Base-by-base conservation (phyloP, 2,888 invertebrate genomes). In the Hirudinaria manillensis region DNA sequence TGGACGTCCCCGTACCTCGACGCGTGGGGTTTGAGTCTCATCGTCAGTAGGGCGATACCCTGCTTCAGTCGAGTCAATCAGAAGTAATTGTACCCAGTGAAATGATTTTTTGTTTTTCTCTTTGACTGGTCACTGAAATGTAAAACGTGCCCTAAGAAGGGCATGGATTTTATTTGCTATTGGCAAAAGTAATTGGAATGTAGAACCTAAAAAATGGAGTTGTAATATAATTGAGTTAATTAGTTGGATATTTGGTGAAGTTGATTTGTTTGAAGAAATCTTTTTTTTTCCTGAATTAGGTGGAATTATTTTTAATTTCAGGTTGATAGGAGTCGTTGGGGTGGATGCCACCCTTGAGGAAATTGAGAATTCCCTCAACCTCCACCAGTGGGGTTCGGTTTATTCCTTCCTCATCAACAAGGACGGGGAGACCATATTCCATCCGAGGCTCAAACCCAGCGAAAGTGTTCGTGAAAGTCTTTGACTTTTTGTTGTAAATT, bases 1-100 rank as follows among this genome's bases (percentile, higher is more conserved):
- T 86, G 85, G 85, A 86, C 86, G 1, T 83, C 85, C 6, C 86
- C 85, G 0, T 86, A 86, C 77, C 81, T 86, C 51, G 86, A 86
- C 79, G 81, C 84, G 19, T 85, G 84, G 81, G 85, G 84, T 1
- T 79, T 86, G n/a, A 85, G 85, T 4, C 80, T 86, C n/a, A 84
- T 85, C 82, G 83, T 86, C 53, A 86, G 85, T 0, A 82, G 86
- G 78, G 83, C 85, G n/a, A 81, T 86, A 65, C 85, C 86, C 13
- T 83, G 84, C 55, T 81, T 84, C 51, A 85, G 85, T 77, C 81
- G 80, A 34, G 79, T 81, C 7, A 82, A 81, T 70, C 82, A 82
- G 68, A 82, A 81, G 83, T 84, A 78, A 79, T 83, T 79, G 24
- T 34, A 27, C 55, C n/a, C n/a, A n/a, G n/a, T n/a, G n/a, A n/a